Base-by-base conservation (phyloP, 2,113 vertebrate species). In the Elgaria multicarinata region DNA sequence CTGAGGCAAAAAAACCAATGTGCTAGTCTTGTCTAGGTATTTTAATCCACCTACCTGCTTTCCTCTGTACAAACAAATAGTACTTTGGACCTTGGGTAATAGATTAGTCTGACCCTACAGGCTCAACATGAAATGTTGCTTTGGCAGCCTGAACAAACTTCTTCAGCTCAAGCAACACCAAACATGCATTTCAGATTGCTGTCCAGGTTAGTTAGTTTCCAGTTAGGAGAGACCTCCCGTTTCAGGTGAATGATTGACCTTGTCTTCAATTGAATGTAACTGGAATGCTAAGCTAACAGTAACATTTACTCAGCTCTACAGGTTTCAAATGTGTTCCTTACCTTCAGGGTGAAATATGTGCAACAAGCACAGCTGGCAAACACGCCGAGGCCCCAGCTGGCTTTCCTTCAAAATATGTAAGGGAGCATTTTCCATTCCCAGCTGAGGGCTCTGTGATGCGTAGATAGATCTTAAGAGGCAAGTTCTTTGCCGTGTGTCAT, bases 271-370 rank as follows among this genome's bases (percentile, higher is more conserved):
- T 53, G 86, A 36, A 3, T 18, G 39, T 7, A 50, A 77, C 18
- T n/a, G 85, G 89, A 88, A 64, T 83, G 79, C 71, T 33, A 0
- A 0, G 75, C 69, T 72, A 86, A 93, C 42, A 42, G 8, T n/a
- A 87, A 64, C 24, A n/a, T 83, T 67, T 85, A 90, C 42, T 76
- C 85, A 88, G 79, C 64, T 80, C 64, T 69, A 87, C 85, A 92
- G 86, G 36, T 66, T 81, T 87, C 58, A 85, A 87, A 42, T 31
- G 14, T 72, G 72, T 83, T 89, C 7, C 64, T 92, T 50, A 79
- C 83, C 91, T 94, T 90, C 50, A 53, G 88, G 42, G 44, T 79
- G 83, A 88, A 75, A 84, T 44, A 53, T 0, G 0, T 79, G 83
- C 22, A 88, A 46, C 0, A 0, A 58, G 7, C 92, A 46, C 83